Evolutionary conservation across 1,140 invertebrate species (phyloP), one percentile per base, ranked within the genome.

Genomic region (Pantala flavescens): DNA sequence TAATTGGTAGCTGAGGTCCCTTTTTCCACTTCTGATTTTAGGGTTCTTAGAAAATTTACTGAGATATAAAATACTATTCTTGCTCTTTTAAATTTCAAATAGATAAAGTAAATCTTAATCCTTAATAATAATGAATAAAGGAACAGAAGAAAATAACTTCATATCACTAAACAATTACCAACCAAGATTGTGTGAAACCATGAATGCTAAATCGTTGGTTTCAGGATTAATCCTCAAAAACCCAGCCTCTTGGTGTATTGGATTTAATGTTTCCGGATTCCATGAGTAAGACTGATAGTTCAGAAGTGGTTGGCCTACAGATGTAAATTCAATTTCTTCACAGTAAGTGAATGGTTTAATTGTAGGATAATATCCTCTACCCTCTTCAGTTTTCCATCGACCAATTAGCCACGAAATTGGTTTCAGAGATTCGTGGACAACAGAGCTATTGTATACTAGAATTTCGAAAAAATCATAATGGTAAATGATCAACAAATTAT

Each of bases 241-340:
- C 0, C 90, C 90, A 73, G 84, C 79, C 80, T 90, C 89, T 75
- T 87, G 81, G 79, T 91, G 89, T 85, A 91, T 86, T 0, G 87
- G 87, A 24, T 80, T 85, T 16, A 84, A 83, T 28, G 81, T 86
- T 43, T 85, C 83, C 0, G 85, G 80, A 77, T 89, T 80, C 81
- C 82, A 87, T 0, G 87, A 87, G 77, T 81, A 82, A 0, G 86
- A 86, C 19, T 80, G 80, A 77, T 85, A 90, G 77, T 85, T 86
- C 16, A 88, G 82, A 82, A 88, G 85, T n/a, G 89, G 89, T 73
- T 83, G 81, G 24, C 89, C 89, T 76, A 87, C 81, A 43, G 84
- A 88, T 55, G 77, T 78, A 77, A 90, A 91, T 74, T 85, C 85
- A 1, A 90, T 78, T 76, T 86, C 84, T 77, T 90, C 89, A 55